Conservation (phyloP, 2,888 invertebrate genomes). For the Sylvicola cinctus region DNA sequence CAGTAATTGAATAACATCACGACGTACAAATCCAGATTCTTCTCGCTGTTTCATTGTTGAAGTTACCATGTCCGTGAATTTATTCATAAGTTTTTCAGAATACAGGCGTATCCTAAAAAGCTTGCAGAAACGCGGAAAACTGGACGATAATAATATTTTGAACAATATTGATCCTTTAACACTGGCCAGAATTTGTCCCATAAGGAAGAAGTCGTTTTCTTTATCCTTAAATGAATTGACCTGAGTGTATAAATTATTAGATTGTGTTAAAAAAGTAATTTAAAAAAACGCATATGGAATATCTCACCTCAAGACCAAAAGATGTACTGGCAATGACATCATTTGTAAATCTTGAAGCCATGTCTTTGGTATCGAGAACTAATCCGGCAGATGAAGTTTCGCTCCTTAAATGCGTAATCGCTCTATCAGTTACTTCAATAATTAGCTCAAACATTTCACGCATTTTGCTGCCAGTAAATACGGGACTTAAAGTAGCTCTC, state of each 20-base stretch:
- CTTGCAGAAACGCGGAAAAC: constrained; percentile 8
- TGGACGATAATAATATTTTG: background rate
- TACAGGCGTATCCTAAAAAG: constrained; percentile 7
- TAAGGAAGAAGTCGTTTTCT: constrained; percentile 28
- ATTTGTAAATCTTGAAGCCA: constrained; percentile 5
- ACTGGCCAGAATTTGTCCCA: constrained; percentile 17
- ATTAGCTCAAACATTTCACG: constrained; percentile 24
- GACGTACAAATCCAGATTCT: constrained; percentile 25
- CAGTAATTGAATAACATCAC: constrained; percentile 33
- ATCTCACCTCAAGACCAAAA: constrained; percentile 28
- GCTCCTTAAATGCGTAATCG: constrained; percentile 5
- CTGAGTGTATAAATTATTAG: too few species aligned
- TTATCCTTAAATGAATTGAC: constrained; percentile 26
- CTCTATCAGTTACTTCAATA: constrained; percentile 13
- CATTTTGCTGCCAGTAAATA: constrained; percentile 28
- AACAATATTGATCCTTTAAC: too few species aligned
- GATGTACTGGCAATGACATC: constrained; percentile 26
- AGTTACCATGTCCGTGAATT: background rate
- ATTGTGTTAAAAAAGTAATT: too few species aligned
- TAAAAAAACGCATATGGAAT: constrained; percentile 13
- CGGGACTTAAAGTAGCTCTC: constrained; percentile 25
- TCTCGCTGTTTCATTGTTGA: constrained; percentile 24
- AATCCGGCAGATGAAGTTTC: background rate
- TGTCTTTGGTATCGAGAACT: constrained; percentile 4
- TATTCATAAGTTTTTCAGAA: too few species aligned